Percentiles rank a stretch among this genome's conserved stretches.
phyloP scores from a whole-genome alignment of 2,888 invertebrate species.

The Spisula subtruncata region DNA sequence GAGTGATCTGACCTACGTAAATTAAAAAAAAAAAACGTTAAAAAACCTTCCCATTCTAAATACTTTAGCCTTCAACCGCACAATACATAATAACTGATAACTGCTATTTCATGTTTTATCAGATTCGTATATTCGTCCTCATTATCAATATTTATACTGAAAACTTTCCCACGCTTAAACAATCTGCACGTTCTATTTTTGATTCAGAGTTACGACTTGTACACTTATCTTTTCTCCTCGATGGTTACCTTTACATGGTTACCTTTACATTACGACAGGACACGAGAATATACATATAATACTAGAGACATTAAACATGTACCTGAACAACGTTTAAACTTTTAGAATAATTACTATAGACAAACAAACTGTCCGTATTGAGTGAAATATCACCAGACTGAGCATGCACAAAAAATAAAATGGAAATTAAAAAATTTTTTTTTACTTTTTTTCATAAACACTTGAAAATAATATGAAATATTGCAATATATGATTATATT shows the following conservation, averaged over 20 bases:
- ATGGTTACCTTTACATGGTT: too few species aligned
- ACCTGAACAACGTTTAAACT: constrained; percentile 52
- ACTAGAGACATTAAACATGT: constrained; percentile 45
- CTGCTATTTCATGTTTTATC: constrained; percentile 66
- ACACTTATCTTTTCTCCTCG: constrained; percentile 62
- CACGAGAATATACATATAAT: constrained; percentile 51
- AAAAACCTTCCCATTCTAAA: not conserved
- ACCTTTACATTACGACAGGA: constrained; percentile 61
- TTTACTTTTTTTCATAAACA: not conserved
- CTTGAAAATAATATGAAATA: not conserved
- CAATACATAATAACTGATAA: constrained; percentile 66
- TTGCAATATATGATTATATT: too few species aligned
- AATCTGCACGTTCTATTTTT: constrained; percentile 69
- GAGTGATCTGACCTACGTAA: constrained; percentile 18
- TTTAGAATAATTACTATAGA: not conserved
- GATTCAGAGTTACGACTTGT: constrained; percentile 73
- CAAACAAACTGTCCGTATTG: not conserved
- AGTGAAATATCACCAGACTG: not conserved
- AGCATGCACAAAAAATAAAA: not conserved
- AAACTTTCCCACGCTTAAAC: constrained; percentile 75
- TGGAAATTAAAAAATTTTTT: not conserved
- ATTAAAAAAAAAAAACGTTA: too few species aligned
- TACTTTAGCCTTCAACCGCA: constrained; percentile 9
- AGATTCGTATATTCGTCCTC: constrained; percentile 63
- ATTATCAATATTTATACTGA: constrained; percentile 72